These are phyloP conservation scores for Leptinotarsa tumamoca DNA, from an alignment of 2,888 invertebrate species.

Conservation along the genomic window DNA sequence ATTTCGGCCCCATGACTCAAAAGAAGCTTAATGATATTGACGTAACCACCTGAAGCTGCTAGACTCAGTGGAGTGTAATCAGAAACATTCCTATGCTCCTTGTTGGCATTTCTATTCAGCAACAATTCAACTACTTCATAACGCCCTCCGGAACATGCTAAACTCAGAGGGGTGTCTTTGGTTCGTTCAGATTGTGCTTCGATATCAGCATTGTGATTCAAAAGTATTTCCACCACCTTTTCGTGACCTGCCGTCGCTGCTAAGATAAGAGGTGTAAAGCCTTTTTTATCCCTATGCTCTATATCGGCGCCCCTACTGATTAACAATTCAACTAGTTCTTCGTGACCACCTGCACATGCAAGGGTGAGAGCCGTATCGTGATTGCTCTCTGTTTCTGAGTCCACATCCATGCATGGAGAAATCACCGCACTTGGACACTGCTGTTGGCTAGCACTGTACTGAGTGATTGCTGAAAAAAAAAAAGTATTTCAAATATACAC, in stretches of 20 bases:
- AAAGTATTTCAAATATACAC: no score
- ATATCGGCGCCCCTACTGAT: constrained; percentile 94
- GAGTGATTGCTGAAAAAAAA: constrained; percentile 55
- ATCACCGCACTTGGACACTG: constrained; percentile 54
- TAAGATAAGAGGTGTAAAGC: constrained; percentile 96
- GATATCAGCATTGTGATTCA: constrained; percentile 95
- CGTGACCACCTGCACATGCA: constrained; percentile 97
- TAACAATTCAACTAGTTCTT: constrained; percentile 93
- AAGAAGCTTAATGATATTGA: constrained; percentile 95
- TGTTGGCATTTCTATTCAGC: constrained; percentile 75
- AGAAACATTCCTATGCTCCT: constrained; percentile 96
- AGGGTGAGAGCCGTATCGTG: constrained; percentile 98
- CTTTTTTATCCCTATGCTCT: constrained; percentile 98
- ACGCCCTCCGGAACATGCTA: constrained; percentile 97
- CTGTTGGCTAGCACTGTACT: constrained; percentile 55
- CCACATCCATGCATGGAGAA: constrained; percentile 84
- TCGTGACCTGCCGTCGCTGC: constrained; percentile 97
- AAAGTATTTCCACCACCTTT: constrained; percentile 90
- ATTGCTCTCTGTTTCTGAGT: constrained; percentile 98
- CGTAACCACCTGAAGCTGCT: constrained; percentile 98
- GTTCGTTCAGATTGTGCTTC: constrained; percentile 99
- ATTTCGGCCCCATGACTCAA: constrained; percentile 97
- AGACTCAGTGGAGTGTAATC: constrained; percentile 99
- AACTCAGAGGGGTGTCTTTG: constrained; percentile 96
- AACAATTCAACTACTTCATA: constrained; percentile 96